Evolutionary conservation across 2,888 invertebrate genomes (phyloP), one percentile per base, ranked within the genome.

Genomic region (Spodoptera picta): DNA sequence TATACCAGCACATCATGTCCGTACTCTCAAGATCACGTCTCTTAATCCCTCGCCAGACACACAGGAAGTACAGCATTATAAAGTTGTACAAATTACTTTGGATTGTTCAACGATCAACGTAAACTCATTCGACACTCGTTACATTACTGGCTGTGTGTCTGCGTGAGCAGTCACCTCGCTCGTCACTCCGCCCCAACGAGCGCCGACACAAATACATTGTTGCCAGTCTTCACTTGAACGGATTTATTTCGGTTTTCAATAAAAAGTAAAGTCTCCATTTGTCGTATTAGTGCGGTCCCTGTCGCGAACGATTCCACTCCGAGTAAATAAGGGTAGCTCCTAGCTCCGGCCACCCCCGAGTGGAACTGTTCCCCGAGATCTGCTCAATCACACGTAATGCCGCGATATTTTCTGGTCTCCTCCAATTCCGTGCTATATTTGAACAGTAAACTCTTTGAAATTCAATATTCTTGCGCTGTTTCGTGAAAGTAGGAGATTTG

Each of bases 241-340:
- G 41, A 67, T 71, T 54, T 55, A 67, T 70, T 47, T 70, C 65
- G 56, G 19, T 55, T 47, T 70, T 70, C 71, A 70, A 67, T 64
- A 41, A 70, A 54, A 63, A 24, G 9, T 10, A 23, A n/a, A 41
- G 55, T 70, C 41, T 63, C 63, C 42, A 50, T 67, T 44, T 24
- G 23, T 50, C 50, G 63, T 46, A 46, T 50, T 19, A 9, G 27
- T 9, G 5, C 2, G 51, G 24, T 1, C 27, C 48, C 66, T 63
- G 66, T 51, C 66, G 51, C 27, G 7, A 23, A 36, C 46, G 27
- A 55, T 67, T 55, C 46, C 41, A 31, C 23, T 62, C 19, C 43
- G 50, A 64, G 64, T 47, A 71, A 67, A 71, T 67, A 71, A 55
- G 71, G 67, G 67, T 51, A 19, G 6, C 24, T 10, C 7, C 19